phyloP scores from a whole-genome alignment of 1,140 invertebrate genomes.

The Acromyrmex charruanus region DNA sequence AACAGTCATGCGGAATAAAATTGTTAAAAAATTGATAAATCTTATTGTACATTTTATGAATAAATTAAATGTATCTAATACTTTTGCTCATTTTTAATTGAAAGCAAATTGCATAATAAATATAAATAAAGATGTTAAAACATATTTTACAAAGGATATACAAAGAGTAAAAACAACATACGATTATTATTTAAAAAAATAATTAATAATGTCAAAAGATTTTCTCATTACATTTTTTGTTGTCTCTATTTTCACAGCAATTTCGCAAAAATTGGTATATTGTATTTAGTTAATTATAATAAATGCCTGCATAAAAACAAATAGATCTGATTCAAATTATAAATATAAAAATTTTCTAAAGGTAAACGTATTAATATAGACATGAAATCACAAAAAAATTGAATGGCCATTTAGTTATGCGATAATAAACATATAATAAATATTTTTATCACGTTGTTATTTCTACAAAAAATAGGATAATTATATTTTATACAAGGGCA shows the following conservation, averaged over 20 bases:
- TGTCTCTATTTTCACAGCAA: conserved; percentile 39
- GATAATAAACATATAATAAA: not conserved
- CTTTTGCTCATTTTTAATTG: not conserved
- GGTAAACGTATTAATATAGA: conserved; percentile 2
- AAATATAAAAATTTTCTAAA: not conserved
- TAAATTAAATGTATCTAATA: not conserved
- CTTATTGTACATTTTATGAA: not conserved
- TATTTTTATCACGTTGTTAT: not conserved
- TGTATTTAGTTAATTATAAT: not conserved
- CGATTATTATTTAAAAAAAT: conserved; percentile 30
- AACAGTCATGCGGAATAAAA: not conserved
- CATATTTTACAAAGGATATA: not conserved
- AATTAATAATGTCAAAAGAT: conserved; percentile 63
- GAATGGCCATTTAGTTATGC: not conserved
- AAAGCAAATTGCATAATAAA: not conserved
- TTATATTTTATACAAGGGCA: not conserved
- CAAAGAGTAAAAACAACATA: not conserved
- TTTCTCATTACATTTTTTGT: conserved; percentile 31
- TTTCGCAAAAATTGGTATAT: not conserved
- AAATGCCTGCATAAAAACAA: not conserved
- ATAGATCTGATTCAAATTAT: not conserved
- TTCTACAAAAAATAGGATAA: not conserved
- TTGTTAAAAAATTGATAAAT: not conserved
- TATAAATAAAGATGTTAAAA: not conserved
- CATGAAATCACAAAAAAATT: not conserved